Base-by-base conservation (phyloP, 2,113 vertebrate species). In the Zeus faber region DNA sequence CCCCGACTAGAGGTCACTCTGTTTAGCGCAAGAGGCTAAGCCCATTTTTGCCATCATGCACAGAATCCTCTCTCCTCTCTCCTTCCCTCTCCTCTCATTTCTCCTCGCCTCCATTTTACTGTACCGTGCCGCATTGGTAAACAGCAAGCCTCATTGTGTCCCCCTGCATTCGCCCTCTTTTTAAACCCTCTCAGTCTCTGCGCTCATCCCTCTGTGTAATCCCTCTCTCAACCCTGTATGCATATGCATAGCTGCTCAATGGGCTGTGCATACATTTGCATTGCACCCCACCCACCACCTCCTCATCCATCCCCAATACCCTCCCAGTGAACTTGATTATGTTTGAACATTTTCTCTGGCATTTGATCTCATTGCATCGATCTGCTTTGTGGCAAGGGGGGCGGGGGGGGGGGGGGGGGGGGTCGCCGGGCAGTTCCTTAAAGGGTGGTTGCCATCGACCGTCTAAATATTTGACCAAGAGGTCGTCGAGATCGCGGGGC, bases 391-490 rank as follows among this genome's bases (percentile, higher is more conserved):
- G 72, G 69, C 26, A 7, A 49, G 49, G 61, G 55, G 75, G 27
- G 8, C n/a, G n/a, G n/a, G 27, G 8, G 27, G n/a, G 59, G 48
- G 41, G 62, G 62, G 13, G 35, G 63, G 47, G 40, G 62, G 63
- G 18, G 29, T 74, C 68, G 54, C 7, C 29, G 72, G 62, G 71
- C 62, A 80, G 84, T 86, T 87, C 67, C 71, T 87, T 87, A 83
- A 84, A 85, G 80, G 70, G 69, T 58, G n/a, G 67, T 58, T 57
- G 49, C 69, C 79, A 88, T 89, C 81, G 77, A 88, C 83, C 69
- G 75, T 85, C 85, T 88, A 86, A 90, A 89, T 87, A 87, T 88
- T 88, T 88, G 81, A 87, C 82, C 72, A 83, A 84, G 77, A 69
- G 85, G 80, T 87, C 85, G 81, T 55, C 4, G 58, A 54, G 67